Base-by-base conservation (phyloP, 2,113 vertebrate genomes). In the Etheostoma cragini region DNA sequence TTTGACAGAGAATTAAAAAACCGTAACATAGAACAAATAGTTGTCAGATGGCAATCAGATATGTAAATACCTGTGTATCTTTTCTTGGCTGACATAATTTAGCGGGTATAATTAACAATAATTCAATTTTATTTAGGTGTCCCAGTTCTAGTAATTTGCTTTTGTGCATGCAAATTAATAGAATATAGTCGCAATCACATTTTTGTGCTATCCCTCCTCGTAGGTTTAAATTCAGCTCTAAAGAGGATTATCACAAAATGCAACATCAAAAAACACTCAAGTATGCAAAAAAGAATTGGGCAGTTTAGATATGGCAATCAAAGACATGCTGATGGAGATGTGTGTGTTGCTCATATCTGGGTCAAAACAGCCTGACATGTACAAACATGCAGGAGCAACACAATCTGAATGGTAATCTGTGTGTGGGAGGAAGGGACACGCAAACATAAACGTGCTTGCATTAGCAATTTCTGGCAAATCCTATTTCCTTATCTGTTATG, bases 361-460 rank as follows among this genome's bases (percentile, higher is more conserved):
- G 67, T 77, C 30, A 61, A 26, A 16, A 64, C 22, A 54, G 16
- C 58, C 26, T 33, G 3, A 46, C 15, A 30, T 66, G 72, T 62
- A 63, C 62, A 85, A 73, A 16, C n/a, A 73, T 52, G n/a, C 52
- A 58, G 24, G 45, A 52, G 62, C 42, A 71, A 19, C 71, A 62
- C 54, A 63, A 56, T 85, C 49, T 26, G 33, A 82, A 6, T 47
- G 24, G n/a, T 53, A 62, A 77, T 89, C 85, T 58, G 24, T 21
- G 47, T 26, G 47, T 50, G 65, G 61, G 50, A 17, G 22, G 56
- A 60, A 70, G 52, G 76, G 19, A 6, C 47, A 63, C 0, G 14
- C 53, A 49, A 72, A 90, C 63, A 87, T 69, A 87, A 92, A 90
- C 67, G 89, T 82, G 45, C 21, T 60, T 15, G 47, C 82, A 69